phyloP scores from a whole-genome alignment of 2,113 vertebrate species.

The Hippocampus guttulatus region DNA sequence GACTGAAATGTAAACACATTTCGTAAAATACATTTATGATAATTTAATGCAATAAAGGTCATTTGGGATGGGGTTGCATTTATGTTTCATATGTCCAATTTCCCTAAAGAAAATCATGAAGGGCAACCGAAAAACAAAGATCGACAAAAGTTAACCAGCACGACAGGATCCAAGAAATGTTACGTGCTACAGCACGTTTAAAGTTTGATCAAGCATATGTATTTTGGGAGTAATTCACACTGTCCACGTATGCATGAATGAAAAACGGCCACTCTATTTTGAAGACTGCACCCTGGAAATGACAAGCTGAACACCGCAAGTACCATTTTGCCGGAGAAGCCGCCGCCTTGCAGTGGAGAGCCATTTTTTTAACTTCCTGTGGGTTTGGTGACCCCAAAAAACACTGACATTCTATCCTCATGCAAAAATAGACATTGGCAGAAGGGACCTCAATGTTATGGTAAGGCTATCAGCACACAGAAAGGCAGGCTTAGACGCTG shows the following conservation, averaged over 20 bases:
- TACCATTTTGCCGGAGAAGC: not conserved
- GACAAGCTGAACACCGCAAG: not conserved
- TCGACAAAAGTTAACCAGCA: not conserved
- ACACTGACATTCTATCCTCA: constrained; percentile 21
- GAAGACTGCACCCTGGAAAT: not conserved
- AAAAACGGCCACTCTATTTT: not conserved
- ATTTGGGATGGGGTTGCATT: not conserved
- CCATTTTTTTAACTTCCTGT: constrained; percentile 5
- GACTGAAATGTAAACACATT: too few species aligned
- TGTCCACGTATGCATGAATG: too few species aligned
- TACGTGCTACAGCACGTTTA: not conserved
- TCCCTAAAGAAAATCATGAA: not conserved
- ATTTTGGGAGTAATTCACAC: not conserved
- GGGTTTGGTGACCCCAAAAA: constrained; percentile 26
- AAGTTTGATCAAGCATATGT: not conserved
- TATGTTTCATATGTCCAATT: not conserved
- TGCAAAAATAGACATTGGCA: constrained; percentile 39
- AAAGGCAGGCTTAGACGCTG: constrained; percentile 31
- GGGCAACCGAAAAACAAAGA: not conserved
- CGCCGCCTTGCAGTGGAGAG: constrained; percentile 1
- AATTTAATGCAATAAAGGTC: not conserved
- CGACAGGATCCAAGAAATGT: not conserved
- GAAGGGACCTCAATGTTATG: constrained; percentile 36
- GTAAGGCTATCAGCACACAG: constrained; percentile 40
- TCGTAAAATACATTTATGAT: not conserved